Conservation (phyloP, 2,888 invertebrate genomes). For the Elegia similella region DNA sequence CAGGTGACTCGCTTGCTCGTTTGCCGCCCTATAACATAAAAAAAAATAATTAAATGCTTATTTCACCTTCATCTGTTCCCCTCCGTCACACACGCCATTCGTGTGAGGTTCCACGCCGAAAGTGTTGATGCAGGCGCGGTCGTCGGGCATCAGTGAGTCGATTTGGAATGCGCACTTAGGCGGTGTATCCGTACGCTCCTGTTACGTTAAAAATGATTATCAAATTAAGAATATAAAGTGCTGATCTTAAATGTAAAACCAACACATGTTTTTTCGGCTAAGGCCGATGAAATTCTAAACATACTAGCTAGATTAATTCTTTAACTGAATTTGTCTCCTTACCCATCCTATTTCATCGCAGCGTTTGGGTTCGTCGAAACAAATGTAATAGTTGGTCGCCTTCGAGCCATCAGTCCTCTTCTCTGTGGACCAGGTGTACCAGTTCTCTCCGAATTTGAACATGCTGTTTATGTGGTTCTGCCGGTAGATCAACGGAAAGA, state of each 20-base stretch:
- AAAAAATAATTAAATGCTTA: too few relatives aligned
- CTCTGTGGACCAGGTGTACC: slow-evolving; percentile 74
- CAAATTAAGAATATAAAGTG: neutral
- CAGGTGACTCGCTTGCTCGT: too few relatives aligned
- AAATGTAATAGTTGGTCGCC: slow-evolving; percentile 63
- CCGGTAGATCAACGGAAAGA: slow-evolving; percentile 67
- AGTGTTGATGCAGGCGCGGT: slow-evolving; percentile 67
- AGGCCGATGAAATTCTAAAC: neutral
- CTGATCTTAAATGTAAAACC: neutral
- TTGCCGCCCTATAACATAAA: too few relatives aligned
- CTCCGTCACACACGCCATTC: slow-evolving; percentile 62
- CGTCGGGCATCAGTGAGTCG: slow-evolving; percentile 64
- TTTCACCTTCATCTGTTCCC: slow-evolving; percentile 71
- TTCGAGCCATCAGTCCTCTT: slow-evolving; percentile 65
- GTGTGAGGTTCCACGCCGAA: slow-evolving; percentile 62
- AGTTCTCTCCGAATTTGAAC: slow-evolving; percentile 73
- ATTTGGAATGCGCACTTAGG: slow-evolving; percentile 74
- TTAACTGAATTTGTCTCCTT: slow-evolving; percentile 27
- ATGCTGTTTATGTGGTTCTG: slow-evolving; percentile 71
- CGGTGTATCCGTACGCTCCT: slow-evolving; percentile 63
- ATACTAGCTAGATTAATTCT: too few relatives aligned
- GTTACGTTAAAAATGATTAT: slow-evolving; percentile 15
- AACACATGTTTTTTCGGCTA: neutral
- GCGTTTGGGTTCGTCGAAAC: slow-evolving; percentile 70
- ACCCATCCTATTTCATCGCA: slow-evolving; percentile 76